Base-by-base conservation (phyloP, 2,113 vertebrate genomes). In the Microtus ochrogaster region DNA sequence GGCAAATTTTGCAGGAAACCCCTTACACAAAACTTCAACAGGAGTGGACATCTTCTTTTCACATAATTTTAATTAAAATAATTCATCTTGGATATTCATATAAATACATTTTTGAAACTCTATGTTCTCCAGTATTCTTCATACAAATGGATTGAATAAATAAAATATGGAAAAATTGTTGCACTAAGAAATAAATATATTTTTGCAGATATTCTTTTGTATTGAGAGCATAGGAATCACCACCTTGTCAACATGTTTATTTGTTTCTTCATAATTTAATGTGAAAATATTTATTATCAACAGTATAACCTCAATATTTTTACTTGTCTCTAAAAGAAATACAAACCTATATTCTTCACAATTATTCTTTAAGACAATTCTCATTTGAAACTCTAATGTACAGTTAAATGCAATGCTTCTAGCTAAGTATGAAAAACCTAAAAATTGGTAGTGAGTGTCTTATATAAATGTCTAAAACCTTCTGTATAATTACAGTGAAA, bases 391-490 rank as follows among this genome's bases (percentile, higher is more conserved):
- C 87, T 19, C 19, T 78, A 68, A 90, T 6, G 17, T 63, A 91
- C 44, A 52, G 14, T 22, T 49, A 22, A 65, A 89, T 70, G 7
- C 6, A 26, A 28, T 61, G 12, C 2, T 61, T 12, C 1, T 28
- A n/a, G 8, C 55, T 87, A 79, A 79, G 55, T 91, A 63, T 30
- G 36, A 28, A 58, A 21, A 81, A 73, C 73, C 1, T 52, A 9
- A 74, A 94, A 2, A 6, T 70, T 52, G 24, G 21, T 44, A 81
- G 1, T 8, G 5, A 91, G 55, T 68, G 13, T 30, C n/a, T 90
- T 90, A 83, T 36, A 41, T 90, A 65, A 93, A 93, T 74, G 65
- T 10, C 70, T 89, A 0, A 47, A 85, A 89, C 58, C 44, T 91
- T 55, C n/a, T 1, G 22, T 84, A 28, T 92, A 61, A 73, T 79